These are phyloP conservation scores for Camponotus floridanus DNA, from an alignment of 1,140 invertebrate genomes.

Conservation along the genomic window DNA sequence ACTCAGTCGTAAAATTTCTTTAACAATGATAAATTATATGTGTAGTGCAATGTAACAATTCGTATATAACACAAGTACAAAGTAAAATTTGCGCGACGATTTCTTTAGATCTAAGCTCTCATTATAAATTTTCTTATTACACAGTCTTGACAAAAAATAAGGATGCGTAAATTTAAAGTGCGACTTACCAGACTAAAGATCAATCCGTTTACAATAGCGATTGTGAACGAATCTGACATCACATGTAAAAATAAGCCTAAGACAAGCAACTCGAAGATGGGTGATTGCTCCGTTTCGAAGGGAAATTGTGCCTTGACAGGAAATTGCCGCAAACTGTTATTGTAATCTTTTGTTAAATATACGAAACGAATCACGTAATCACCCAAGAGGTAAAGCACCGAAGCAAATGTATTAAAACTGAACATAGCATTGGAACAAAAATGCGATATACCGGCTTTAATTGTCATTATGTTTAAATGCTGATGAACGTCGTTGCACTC, in stretches of 20 bases:
- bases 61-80: not conserved
- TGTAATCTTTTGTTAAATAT: not conserved
- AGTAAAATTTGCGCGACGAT: not conserved
- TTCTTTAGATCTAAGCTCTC: not conserved
- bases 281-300: slow-evolving; percentile 33
- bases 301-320: slow-evolving; percentile 26
- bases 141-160: not conserved
- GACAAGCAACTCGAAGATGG: slow-evolving; percentile 25
- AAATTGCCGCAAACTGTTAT: slow-evolving; percentile 18
- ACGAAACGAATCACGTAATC: slow-evolving; percentile 33
- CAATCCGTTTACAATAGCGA: slow-evolving; percentile 9
- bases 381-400: not conserved
- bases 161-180: not conserved
- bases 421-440: slow-evolving; percentile 34
- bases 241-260: slow-evolving; percentile 12
- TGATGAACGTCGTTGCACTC: slow-evolving; percentile 8
- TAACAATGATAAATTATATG: not conserved
- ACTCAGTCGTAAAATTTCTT: not conserved
- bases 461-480: slow-evolving; percentile 10
- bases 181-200: slow-evolving; percentile 35
- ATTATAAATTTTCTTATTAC: not conserved
- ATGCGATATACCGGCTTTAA: slow-evolving; percentile 33
- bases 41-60: no score
- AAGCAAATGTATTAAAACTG: slow-evolving; percentile 18
- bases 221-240: not conserved